phyloP scores from a whole-genome alignment of 2,888 invertebrate genomes.

The Catocala fraxini region DNA sequence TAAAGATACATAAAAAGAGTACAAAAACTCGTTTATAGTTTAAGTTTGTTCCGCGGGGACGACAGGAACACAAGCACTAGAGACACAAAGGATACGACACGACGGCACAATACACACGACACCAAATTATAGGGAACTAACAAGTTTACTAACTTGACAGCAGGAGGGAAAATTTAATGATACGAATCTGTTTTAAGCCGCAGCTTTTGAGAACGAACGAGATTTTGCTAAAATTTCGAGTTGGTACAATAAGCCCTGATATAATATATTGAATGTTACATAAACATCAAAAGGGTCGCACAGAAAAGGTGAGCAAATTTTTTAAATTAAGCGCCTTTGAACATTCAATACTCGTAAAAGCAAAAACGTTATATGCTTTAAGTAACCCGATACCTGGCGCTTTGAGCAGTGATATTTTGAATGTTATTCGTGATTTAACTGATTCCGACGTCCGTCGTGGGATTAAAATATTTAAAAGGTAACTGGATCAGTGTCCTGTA shows the following conservation, averaged over 20 bases:
- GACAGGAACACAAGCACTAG: conserved; percentile 24
- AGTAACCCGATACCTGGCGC: conserved; percentile 38
- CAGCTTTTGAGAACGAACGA: not conserved
- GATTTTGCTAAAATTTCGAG: not conserved
- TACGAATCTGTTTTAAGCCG: not conserved
- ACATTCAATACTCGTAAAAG: conserved; percentile 33
- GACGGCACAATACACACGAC: conserved; percentile 27
- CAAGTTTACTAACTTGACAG: conserved; percentile 4
- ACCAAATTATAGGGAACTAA: conserved; percentile 31
- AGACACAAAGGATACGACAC: conserved; percentile 42
- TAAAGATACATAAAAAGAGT: conserved; percentile 53
- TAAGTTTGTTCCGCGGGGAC: conserved; percentile 54
- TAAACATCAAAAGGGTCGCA: conserved; percentile 17
- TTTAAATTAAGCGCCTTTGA: conserved; percentile 38
- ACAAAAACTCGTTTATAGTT: conserved; percentile 51
- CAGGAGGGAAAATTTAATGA: not conserved
- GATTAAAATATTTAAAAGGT: conserved; percentile 41
- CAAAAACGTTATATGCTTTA: conserved; percentile 39
- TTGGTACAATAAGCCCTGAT: not conserved
- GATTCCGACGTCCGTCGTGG: conserved; percentile 28
- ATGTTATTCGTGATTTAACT: conserved; percentile 30
- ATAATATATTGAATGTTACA: conserved; percentile 5
- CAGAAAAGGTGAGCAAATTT: conserved; percentile 22
- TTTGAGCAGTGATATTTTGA: conserved; percentile 36
- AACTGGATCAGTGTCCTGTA: conserved; percentile 39